Percentiles rank a stretch among this genome's conserved stretches.
Evolutionary conservation across 2,113 vertebrate species (phyloP).

Genomic region (Paradoxurus hermaphroditus): DNA sequence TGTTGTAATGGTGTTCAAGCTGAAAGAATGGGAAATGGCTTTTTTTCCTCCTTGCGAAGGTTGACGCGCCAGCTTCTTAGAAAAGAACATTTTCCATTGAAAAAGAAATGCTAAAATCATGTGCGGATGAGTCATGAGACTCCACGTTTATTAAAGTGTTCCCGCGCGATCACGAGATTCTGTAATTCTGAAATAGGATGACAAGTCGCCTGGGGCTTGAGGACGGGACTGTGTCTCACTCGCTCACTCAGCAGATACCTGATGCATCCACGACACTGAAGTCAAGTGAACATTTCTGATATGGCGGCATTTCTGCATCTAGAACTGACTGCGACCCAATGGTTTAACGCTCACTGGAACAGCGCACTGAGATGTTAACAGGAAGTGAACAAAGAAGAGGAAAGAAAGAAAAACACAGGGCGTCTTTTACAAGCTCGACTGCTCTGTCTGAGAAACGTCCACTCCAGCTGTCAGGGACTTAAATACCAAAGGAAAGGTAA

Average conservation of each 20-base stretch:
- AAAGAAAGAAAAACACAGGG: not conserved
- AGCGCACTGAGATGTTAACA: not conserved
- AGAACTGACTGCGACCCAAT: not conserved
- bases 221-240: not conserved
- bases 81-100: not conserved
- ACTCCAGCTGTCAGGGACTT: slow-evolving; percentile 25
- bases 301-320: not conserved
- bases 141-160: not conserved
- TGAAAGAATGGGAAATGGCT: slow-evolving; percentile 20
- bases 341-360: not conserved
- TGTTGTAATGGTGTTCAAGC: not conserved
- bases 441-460: slow-evolving; percentile 63
- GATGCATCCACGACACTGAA: not conserved
- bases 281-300: not conserved
- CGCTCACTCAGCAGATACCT: not conserved
- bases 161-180: not conserved
- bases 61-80: not conserved
- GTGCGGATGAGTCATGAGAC: slow-evolving; percentile 1
- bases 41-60: not conserved
- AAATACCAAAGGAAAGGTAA: slow-evolving; percentile 67
- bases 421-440: slow-evolving; percentile 8
- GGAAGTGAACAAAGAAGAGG: not conserved
- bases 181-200: not conserved
- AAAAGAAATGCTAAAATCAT: not conserved
- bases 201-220: not conserved